Percentiles rank a stretch among this genome's conserved stretches.
Conservation (phyloP, 2,888 invertebrate species). For the Bugulina stolonifera region DNA sequence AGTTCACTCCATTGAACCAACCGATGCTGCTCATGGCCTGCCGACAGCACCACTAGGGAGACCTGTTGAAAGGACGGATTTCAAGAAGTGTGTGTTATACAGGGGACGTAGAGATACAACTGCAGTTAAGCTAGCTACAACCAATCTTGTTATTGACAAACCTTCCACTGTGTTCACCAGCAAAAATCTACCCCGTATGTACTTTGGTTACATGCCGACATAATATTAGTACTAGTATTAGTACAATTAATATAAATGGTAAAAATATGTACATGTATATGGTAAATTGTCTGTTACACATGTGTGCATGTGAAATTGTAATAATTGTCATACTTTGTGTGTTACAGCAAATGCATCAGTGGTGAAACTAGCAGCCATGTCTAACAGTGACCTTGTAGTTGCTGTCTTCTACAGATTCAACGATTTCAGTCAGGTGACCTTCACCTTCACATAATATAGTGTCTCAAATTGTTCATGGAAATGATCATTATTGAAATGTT, state of each 20-base stretch:
- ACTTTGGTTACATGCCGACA: not conserved
- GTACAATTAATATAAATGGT: not conserved
- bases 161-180: not conserved
- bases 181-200: not conserved
- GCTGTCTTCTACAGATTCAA: conserved; percentile 5
- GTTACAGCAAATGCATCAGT: not conserved
- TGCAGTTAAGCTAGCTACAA: not conserved
- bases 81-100: not conserved
- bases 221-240: not conserved
- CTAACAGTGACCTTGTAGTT: not conserved
- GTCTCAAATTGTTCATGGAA: no score
- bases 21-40: not conserved
- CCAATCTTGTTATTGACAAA: not conserved
- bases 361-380: conserved; percentile 8
- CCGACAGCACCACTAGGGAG: not conserved
- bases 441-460: no score
- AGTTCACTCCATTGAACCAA: no score
- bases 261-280: no score
- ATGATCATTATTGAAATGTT: no score
- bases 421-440: conserved; percentile 11
- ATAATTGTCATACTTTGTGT: no score
- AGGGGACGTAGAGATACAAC: not conserved
- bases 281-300: no score
- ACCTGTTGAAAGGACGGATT: not conserved
- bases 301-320: no score